phyloP scores from a whole-genome alignment of 2,113 vertebrate species.

The Illadopsis cleaveri region DNA sequence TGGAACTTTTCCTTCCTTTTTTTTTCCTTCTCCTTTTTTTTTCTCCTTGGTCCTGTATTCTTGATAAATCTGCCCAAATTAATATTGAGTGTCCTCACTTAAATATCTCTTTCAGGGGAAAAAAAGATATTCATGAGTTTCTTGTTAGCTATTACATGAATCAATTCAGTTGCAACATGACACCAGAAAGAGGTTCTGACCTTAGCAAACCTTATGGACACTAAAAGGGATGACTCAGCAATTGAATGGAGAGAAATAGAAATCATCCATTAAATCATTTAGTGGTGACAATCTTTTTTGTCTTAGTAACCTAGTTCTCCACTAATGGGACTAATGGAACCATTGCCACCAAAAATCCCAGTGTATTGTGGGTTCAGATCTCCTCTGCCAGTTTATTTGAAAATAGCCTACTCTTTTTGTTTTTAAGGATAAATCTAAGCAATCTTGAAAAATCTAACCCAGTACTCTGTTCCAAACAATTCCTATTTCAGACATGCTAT shows the following conservation, averaged over 20 bases:
- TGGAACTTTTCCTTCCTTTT: neutral
- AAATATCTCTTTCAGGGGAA: neutral
- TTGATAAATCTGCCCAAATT: neutral
- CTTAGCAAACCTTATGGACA: neutral
- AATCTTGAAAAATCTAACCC: neutral
- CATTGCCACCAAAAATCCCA: neutral
- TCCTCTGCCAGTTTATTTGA: neutral
- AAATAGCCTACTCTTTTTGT: neutral
- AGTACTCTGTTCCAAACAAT: neutral
- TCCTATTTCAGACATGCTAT: neutral
- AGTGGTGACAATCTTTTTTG: neutral
- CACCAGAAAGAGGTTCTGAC: neutral
- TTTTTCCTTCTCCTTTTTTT: neutral
- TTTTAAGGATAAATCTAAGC: neutral
- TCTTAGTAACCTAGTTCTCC: neutral
- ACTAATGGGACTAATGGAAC: neutral
- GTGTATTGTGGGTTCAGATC: neutral
- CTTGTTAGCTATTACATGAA: neutral
- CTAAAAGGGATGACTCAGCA: neutral
- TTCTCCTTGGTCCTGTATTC: neutral
- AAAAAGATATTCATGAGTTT: neutral
- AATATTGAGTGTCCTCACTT: neutral
- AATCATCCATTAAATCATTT: neutral
- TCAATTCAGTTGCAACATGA: neutral
- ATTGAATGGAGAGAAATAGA: neutral